Conservation (phyloP, 2,113 vertebrate genomes). For the Aspiorhynchus laticeps region DNA sequence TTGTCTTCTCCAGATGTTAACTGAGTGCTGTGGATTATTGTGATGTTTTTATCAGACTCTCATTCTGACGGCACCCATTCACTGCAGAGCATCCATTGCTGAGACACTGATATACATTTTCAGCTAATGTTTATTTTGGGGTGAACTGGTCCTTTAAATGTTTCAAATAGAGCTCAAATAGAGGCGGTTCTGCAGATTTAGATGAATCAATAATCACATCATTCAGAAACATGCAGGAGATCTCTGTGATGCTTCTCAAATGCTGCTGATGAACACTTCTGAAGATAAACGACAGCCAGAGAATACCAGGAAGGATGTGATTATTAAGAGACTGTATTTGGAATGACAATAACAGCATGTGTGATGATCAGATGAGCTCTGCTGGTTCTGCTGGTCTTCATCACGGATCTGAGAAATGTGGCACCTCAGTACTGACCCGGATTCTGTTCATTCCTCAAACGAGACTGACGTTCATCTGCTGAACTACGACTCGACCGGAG, state of each 20-base stretch:
- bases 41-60: too few relatives aligned
- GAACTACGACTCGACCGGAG: too few relatives aligned
- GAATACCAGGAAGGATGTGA: background rate
- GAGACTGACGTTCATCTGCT: background rate
- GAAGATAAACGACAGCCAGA: background rate
- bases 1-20: too few relatives aligned
- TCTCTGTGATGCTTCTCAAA: background rate
- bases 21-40: too few relatives aligned
- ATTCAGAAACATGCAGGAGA: background rate
- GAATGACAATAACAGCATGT: too few relatives aligned
- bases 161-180: background rate
- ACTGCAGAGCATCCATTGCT: too few relatives aligned
- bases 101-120: too few relatives aligned
- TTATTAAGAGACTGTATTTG: background rate
- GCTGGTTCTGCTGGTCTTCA: background rate
- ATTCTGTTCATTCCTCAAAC: conserved; percentile 4
- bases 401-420: background rate
- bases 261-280: background rate
- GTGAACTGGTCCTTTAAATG: background rate
- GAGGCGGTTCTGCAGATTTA: background rate
- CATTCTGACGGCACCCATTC: too few relatives aligned
- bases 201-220: background rate
- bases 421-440: background rate
- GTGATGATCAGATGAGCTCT: too few relatives aligned
- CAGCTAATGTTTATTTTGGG: too few relatives aligned